phyloP scores from a whole-genome alignment of 1,140 invertebrate species.

The Dreissena rostriformis region DNA sequence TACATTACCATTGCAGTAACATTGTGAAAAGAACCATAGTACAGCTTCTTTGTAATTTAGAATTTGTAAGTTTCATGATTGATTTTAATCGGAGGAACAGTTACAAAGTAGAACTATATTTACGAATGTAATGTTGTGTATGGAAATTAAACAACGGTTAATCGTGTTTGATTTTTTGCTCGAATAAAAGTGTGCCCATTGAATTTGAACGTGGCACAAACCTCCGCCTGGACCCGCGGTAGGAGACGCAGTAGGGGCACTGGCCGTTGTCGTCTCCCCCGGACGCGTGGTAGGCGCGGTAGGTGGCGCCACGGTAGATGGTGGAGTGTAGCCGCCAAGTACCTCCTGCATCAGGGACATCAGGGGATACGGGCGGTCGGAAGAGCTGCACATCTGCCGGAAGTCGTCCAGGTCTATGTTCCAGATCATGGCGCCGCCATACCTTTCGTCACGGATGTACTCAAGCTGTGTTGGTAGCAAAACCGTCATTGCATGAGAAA shows the following conservation, averaged over 20 bases:
- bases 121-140: too few species aligned
- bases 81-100: too few species aligned
- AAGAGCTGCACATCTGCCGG: conserved; percentile 9
- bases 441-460: conserved; percentile 90
- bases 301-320: neutral
- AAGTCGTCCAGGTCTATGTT: conserved; percentile 98
- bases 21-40: too few species aligned
- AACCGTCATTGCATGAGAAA: neutral
- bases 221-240: conserved; percentile 19
- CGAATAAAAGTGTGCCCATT: too few species aligned
- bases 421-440: conserved; percentile 98
- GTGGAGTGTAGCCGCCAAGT: conserved; percentile 33
- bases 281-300: neutral
- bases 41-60: too few species aligned
- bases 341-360: conserved; percentile 29
- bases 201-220: neutral
- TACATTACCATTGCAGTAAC: too few species aligned
- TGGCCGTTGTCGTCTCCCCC: neutral
- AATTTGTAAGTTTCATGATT: too few species aligned
- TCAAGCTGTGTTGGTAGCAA: conserved; percentile 9
- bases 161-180: too few species aligned
- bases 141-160: too few species aligned
- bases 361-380: conserved; percentile 24
- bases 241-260: neutral
- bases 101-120: too few species aligned